A percentile compares a stretch with the other conserved stretches of the same genome.
Evolutionary conservation across 2,113 vertebrate species (phyloP).

Genomic region (Passer domesticus): DNA sequence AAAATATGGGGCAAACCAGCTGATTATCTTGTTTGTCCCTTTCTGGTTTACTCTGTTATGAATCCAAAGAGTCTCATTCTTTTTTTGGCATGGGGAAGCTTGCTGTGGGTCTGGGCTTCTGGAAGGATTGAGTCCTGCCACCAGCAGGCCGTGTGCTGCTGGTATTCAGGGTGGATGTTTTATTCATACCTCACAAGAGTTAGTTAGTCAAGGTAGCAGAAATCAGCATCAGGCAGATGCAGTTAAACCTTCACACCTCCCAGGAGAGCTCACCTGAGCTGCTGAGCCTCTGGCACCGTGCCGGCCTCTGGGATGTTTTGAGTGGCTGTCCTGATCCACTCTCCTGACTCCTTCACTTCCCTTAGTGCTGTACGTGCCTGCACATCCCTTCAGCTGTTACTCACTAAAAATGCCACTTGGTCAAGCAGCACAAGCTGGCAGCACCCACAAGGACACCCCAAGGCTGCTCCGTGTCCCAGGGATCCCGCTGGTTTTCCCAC

Average conservation of each 20-base stretch:
- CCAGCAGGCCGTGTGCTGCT: not conserved
- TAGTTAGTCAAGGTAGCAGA: not conserved
- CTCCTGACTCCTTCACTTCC: not conserved
- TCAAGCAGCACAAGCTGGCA: not conserved
- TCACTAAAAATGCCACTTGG: not conserved
- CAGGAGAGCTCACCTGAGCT: not conserved
- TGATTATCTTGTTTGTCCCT: not conserved
- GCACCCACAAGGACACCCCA: not conserved
- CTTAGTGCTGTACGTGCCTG: fast-evolving
- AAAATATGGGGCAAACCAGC: not conserved
- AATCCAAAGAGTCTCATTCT: not conserved
- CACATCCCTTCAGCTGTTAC: not conserved
- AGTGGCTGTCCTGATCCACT: not conserved
- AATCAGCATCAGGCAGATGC: not conserved
- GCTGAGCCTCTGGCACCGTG: not conserved
- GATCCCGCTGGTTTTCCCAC: not conserved
- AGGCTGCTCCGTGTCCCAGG: not conserved
- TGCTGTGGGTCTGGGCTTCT: not conserved
- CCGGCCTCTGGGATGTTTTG: not conserved
- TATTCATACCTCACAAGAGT: not conserved
- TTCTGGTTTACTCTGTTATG: not conserved
- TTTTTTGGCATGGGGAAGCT: not conserved
- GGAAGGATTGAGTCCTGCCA: not conserved
- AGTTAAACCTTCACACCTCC: not conserved
- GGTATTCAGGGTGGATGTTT: not conserved